Conservation (phyloP, 2,888 invertebrate genomes). For the Leptinotarsa tumamoca region DNA sequence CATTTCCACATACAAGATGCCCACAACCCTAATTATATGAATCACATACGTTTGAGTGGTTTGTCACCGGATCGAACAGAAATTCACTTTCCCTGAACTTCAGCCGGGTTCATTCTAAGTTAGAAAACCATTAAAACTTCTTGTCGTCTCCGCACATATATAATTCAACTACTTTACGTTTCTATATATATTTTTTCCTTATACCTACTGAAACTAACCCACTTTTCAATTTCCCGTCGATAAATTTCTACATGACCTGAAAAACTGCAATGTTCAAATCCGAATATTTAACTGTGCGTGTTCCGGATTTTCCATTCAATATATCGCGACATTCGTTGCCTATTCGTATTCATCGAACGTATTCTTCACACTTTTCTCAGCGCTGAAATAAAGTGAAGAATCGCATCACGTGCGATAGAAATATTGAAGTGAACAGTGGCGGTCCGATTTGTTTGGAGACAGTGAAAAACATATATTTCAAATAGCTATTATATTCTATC, state of each 20-base stretch:
- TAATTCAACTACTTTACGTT: background rate
- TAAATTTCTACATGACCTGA: conserved; percentile 29
- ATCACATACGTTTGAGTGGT: background rate
- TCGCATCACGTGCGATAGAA: conserved; percentile 41
- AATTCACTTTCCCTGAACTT: background rate
- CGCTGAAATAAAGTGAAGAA: conserved; percentile 63
- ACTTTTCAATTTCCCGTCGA: conserved; percentile 34
- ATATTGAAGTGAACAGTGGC: conserved; percentile 14
- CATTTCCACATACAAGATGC: no score
- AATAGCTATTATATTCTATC: no score
- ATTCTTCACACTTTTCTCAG: conserved; percentile 55
- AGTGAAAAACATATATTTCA: background rate
- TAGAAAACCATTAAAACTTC: conserved; percentile 23
- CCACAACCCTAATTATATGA: no score
- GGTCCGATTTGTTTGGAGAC: background rate
- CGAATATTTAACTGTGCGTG: conserved; percentile 46
- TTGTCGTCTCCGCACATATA: background rate
- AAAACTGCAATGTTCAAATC: conserved; percentile 40
- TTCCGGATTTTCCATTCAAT: conserved; percentile 53
- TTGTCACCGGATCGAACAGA: background rate
- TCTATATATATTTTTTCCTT: conserved; percentile 5
- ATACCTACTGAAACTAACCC: conserved; percentile 31
- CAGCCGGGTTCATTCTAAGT: background rate
- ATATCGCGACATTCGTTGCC: conserved; percentile 69
- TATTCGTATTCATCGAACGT: conserved; percentile 71